Conservation (phyloP, 64 coral and sea anemone genomes). For the Actinia tenebrosa region DNA sequence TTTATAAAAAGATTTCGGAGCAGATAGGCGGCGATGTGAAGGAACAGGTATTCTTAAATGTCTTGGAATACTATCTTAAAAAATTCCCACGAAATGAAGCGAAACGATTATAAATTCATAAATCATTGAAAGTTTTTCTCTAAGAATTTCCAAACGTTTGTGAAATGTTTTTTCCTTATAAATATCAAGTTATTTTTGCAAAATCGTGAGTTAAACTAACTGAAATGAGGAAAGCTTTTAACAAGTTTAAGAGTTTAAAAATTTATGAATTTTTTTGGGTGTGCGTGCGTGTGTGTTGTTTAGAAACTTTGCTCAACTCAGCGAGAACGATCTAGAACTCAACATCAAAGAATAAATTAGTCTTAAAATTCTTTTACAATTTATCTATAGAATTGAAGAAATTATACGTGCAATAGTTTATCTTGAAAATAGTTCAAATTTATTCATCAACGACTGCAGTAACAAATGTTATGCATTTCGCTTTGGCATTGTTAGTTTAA, state of each 20-base stretch:
- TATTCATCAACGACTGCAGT: no score
- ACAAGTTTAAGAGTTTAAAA: neutral
- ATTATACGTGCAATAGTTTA: neutral
- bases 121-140: neutral
- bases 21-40: constrained; percentile 67
- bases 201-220: neutral
- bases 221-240: neutral
- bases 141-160: neutral
- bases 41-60: constrained; percentile 1
- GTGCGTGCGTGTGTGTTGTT: neutral
- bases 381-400: neutral
- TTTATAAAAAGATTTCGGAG: constrained; percentile 17
- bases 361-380: neutral
- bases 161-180: neutral
- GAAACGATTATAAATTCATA: neutral
- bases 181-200: neutral
- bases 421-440: no score
- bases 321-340: neutral
- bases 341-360: neutral
- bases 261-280: neutral
- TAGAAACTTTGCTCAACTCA: neutral
- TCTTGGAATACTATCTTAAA: neutral
- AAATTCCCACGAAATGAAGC: neutral
- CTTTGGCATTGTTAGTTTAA: no score
- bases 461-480: no score